Conservation (phyloP, 1,140 invertebrate genomes). For the Drosophila ficusphila region DNA sequence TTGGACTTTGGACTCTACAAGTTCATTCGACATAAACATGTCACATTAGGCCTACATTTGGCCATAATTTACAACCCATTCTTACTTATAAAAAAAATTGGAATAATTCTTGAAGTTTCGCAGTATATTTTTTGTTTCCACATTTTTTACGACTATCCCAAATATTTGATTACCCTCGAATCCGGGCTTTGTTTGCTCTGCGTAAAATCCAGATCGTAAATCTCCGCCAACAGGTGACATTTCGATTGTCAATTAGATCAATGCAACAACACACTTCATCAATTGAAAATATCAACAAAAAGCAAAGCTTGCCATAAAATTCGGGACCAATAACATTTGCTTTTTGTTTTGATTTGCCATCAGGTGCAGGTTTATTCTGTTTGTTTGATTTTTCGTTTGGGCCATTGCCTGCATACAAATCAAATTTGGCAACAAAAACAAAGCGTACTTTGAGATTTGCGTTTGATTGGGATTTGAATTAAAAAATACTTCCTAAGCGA, state of each 20-base stretch:
- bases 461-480: conserved; percentile 18
- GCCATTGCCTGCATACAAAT: conserved; percentile 38
- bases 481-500: conserved; percentile 20
- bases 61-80: too few species aligned
- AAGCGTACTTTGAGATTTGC: conserved; percentile 21
- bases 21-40: not conserved
- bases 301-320: conserved; percentile 8
- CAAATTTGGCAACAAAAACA: conserved; percentile 12
- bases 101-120: not conserved
- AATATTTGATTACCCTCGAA: conserved; percentile 4
- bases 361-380: conserved; percentile 17
- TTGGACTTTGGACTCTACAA: not conserved
- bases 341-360: conserved; percentile 44
- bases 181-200: conserved; percentile 5
- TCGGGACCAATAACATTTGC: conserved; percentile 43
- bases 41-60: not conserved
- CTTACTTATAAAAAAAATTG: not conserved
- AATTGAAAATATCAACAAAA: conserved; percentile 17
- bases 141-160: not conserved
- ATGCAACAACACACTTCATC: conserved; percentile 43
- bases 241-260: conserved; percentile 63
- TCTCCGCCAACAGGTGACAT: conserved; percentile 32
- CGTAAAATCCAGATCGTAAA: conserved; percentile 45
- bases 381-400: conserved; percentile 13
- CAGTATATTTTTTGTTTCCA: not conserved